These are phyloP conservation scores for Callyntrura sp. DNA, from an alignment of 2,888 invertebrate genomes.

Conservation along the genomic window DNA sequence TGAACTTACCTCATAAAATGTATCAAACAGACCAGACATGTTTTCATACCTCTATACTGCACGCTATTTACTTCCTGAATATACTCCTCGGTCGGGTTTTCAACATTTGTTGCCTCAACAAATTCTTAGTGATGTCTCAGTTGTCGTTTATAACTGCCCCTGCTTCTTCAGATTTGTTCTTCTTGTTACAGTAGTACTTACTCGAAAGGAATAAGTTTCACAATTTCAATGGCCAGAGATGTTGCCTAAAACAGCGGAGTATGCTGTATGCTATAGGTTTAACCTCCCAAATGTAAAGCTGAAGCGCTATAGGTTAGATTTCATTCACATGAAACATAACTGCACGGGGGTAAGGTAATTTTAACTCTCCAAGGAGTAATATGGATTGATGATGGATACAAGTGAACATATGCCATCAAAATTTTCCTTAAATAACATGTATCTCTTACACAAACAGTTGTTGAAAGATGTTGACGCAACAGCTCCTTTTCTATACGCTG, in stretches of 20 bases:
- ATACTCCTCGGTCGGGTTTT: too few species aligned
- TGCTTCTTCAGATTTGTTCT: not conserved
- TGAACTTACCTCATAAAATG: not conserved
- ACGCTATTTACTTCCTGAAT: not conserved
- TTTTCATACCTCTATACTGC: not conserved
- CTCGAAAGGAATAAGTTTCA: slow-evolving; percentile 15
- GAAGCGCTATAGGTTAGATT: slow-evolving; percentile 49
- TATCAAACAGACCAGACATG: not conserved
- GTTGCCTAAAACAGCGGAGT: too few species aligned
- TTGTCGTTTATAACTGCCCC: slow-evolving; percentile 53
- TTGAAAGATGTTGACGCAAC: slow-evolving; percentile 64
- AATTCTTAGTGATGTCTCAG: slow-evolving; percentile 45
- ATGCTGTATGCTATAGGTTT: too few species aligned
- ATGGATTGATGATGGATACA: slow-evolving; percentile 82
- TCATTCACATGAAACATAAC: slow-evolving; percentile 50
- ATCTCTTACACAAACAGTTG: slow-evolving; percentile 67
- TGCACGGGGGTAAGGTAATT: slow-evolving; percentile 51
- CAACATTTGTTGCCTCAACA: slow-evolving; percentile 55
- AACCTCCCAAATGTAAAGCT: slow-evolving; percentile 28
- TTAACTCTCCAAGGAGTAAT: slow-evolving; percentile 81
- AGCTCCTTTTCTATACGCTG: slow-evolving; percentile 11
- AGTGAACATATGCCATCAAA: slow-evolving; percentile 73
- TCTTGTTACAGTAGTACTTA: not conserved
- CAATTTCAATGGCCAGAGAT: too few species aligned
- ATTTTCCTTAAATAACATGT: slow-evolving; percentile 54